Conservation (phyloP, 2,888 invertebrate genomes). For the Drosophila ezoana region DNA sequence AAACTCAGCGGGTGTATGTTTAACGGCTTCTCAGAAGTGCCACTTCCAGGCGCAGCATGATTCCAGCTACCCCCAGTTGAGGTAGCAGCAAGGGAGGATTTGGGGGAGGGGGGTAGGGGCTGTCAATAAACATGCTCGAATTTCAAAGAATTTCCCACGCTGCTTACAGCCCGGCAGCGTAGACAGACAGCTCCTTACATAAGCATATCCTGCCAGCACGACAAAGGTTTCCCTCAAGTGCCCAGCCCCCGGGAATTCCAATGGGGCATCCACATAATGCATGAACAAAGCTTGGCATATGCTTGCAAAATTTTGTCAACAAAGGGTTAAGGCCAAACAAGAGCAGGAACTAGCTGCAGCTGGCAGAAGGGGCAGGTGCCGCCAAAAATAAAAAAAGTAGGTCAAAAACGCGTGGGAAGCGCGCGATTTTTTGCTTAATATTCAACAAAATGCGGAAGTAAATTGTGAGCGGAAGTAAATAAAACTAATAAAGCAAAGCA, state of each 20-base stretch:
- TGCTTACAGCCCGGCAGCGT: conserved; percentile 59
- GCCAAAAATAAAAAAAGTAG: conserved; percentile 33
- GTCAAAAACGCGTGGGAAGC: conserved; percentile 66
- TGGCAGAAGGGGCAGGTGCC: conserved; percentile 38
- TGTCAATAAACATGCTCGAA: conserved; percentile 71
- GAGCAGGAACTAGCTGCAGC: conserved; percentile 43
- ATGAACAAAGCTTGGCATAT: conserved; percentile 10
- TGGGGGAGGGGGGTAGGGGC: conserved; percentile 10
- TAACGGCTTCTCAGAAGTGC: conserved; percentile 59
- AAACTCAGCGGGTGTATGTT: conserved; percentile 23
- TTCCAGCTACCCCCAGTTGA: conserved; percentile 17
- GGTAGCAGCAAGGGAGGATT: background rate
- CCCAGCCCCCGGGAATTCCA: conserved; percentile 14
- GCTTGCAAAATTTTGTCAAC: conserved; percentile 48
- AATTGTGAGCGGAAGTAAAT: conserved; percentile 73
- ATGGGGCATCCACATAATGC: conserved; percentile 55
- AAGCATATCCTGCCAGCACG: conserved; percentile 58
- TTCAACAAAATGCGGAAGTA: conserved; percentile 52
- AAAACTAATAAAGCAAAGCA: conserved; percentile 63
- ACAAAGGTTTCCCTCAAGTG: conserved; percentile 58
- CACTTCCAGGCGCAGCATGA: conserved; percentile 31
- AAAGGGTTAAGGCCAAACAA: conserved; percentile 65
- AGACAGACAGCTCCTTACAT: conserved; percentile 40
- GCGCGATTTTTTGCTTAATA: conserved; percentile 21
- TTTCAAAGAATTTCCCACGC: conserved; percentile 81